Evolutionary conservation across 2,113 vertebrate species (phyloP).

Genomic region (Cepphus grylle): DNA sequence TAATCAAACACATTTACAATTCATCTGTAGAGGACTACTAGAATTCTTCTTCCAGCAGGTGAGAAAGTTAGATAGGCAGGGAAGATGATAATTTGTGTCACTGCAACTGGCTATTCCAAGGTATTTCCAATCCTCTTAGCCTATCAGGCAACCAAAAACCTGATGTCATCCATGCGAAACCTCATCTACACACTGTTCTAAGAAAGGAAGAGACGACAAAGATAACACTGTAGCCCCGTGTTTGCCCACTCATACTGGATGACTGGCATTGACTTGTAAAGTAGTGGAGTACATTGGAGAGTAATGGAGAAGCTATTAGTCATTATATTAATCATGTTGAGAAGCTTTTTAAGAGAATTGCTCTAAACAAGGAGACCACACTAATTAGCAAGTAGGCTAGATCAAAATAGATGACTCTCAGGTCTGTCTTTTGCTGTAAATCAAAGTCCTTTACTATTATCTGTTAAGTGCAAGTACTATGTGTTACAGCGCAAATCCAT

Average conservation of each 20-base stretch:
- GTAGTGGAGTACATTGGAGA: neutral
- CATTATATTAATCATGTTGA: neutral
- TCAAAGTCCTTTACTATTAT: neutral
- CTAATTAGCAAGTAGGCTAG: neutral
- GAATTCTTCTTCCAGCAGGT: neutral
- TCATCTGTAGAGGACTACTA: neutral
- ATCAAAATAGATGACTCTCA: neutral
- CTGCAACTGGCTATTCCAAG: neutral
- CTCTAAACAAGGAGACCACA: neutral
- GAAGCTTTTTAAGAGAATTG: neutral
- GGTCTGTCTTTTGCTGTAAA: neutral
- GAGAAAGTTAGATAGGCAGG: neutral
- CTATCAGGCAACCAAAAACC: neutral
- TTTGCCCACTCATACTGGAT: neutral
- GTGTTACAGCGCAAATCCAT: neutral
- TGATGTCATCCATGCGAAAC: neutral
- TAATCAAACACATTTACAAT: neutral
- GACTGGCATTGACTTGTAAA: neutral
- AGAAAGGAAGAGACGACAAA: neutral
- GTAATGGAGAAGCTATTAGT: neutral
- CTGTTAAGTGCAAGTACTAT: neutral
- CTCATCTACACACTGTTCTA: neutral
- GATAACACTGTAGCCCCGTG: neutral
- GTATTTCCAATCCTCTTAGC: neutral
- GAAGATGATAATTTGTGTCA: neutral